Percentiles rank a stretch among this genome's conserved stretches.
These are phyloP conservation scores for Coranthus polyacanthus DNA, from an alignment of 2,797 vertebrate species.

Conservation along the genomic window DNA sequence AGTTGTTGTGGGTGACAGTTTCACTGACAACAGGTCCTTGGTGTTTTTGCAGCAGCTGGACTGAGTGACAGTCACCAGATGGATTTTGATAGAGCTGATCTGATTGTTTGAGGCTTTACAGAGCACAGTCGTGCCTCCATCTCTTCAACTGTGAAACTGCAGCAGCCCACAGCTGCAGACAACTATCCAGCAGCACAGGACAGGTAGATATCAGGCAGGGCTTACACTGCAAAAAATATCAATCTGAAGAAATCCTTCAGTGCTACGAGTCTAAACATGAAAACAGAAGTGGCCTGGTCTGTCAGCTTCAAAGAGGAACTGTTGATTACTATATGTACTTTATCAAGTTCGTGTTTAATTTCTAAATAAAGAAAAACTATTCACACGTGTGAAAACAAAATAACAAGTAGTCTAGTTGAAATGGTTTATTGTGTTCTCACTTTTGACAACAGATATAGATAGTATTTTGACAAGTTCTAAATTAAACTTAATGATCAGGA, in stretches of 20 bases:
- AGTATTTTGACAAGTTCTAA: no score
- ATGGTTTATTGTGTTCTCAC: no score
- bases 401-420: no score
- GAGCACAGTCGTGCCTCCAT: slow-evolving; percentile 12
- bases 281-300: no score
- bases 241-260: background rate
- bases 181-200: slow-evolving; percentile 29
- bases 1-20: slow-evolving; percentile 20
- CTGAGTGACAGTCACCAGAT: slow-evolving; percentile 54
- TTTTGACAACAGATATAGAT: no score
- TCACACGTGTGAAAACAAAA: no score
- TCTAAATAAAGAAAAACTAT: no score
- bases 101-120: slow-evolving; percentile 46
- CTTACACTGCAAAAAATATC: slow-evolving; percentile 30
- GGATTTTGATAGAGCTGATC: slow-evolving; percentile 43
- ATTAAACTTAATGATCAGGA: no score
- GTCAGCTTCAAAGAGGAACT: no score
- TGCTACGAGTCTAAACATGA: no score
- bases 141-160: slow-evolving; percentile 35
- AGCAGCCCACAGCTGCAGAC: slow-evolving; percentile 38
- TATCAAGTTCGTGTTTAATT: no score
- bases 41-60: slow-evolving; percentile 26
- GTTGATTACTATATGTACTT: no score
- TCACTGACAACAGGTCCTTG: slow-evolving; percentile 32
- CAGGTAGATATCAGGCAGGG: slow-evolving; percentile 35